A percentile compares a stretch with the other conserved stretches of the same genome.
Evolutionary conservation across 1,140 invertebrate species (phyloP).

Genomic region (Drosophila murphyi): DNA sequence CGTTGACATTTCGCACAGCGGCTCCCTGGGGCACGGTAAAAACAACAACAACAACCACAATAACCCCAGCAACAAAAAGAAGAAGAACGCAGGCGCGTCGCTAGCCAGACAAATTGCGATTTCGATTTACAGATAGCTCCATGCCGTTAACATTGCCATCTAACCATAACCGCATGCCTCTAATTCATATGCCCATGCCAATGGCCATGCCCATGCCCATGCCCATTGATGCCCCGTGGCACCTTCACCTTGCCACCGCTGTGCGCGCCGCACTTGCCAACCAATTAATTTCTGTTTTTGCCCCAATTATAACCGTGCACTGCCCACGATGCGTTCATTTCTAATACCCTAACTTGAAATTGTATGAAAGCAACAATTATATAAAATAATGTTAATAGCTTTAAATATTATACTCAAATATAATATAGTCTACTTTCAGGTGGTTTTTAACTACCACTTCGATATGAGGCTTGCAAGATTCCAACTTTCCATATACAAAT

Average conservation of each 20-base stretch:
- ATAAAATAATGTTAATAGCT: background rate
- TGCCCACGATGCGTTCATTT: constrained; percentile 66
- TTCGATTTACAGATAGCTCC: constrained; percentile 33
- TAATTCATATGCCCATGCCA: no score
- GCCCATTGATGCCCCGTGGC: constrained; percentile 1
- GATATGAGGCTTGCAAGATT: no score
- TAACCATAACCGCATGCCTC: no score
- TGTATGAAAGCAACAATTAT: background rate
- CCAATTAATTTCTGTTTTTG: constrained; percentile 73
- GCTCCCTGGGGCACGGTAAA: constrained; percentile 3
- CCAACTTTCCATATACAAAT: no score
- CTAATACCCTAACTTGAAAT: constrained; percentile 41
- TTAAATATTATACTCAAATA: background rate
- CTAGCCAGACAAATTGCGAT: constrained; percentile 24
- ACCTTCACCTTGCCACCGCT: constrained; percentile 22
- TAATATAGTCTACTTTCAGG: no score
- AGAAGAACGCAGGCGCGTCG: constrained; percentile 31
- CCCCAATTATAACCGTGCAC: constrained; percentile 64
- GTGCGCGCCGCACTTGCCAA: constrained; percentile 67
- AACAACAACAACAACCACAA: background rate
- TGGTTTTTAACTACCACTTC: no score
- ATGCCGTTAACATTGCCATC: constrained; percentile 19
- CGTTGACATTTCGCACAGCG: constrained; percentile 68
- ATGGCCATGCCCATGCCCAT: constrained; percentile 15
- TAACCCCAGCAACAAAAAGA: no score